phyloP scores from a whole-genome alignment of 2,888 invertebrate genomes.

The Caenorhabditis doughertyi region DNA sequence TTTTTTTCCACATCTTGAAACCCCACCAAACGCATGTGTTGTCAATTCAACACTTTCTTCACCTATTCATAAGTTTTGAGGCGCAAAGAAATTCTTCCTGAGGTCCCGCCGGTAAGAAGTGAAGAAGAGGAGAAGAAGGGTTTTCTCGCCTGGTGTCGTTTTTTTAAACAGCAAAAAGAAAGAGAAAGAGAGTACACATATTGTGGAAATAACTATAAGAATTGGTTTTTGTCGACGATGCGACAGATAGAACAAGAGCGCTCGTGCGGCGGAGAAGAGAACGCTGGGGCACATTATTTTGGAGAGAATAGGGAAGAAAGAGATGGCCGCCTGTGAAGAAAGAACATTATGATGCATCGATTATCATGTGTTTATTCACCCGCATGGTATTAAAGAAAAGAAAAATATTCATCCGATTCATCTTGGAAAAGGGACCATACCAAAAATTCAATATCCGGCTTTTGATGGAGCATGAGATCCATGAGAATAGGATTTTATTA shows the following conservation, averaged over 20 bases:
- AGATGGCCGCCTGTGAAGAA: slow-evolving; percentile 16
- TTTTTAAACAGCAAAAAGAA: slow-evolving; percentile 42
- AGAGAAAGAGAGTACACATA: slow-evolving; percentile 58
- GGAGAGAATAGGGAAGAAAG: slow-evolving; percentile 7
- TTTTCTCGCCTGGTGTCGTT: slow-evolving; percentile 45
- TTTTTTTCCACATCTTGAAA: slow-evolving; percentile 15
- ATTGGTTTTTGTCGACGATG: slow-evolving; percentile 52
- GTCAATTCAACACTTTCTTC: slow-evolving; percentile 63
- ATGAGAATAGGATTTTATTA: slow-evolving; percentile 14
- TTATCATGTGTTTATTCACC: slow-evolving; percentile 32
- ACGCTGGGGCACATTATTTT: slow-evolving; percentile 24
- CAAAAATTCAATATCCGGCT: slow-evolving; percentile 49
- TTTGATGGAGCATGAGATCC: slow-evolving; percentile 16
- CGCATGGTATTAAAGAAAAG: slow-evolving; percentile 7
- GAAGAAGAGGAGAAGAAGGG: slow-evolving; percentile 5
- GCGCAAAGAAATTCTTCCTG: slow-evolving; percentile 27
- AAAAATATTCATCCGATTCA: slow-evolving; percentile 6
- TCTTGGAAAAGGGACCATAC: slow-evolving; percentile 4
- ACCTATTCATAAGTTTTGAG: slow-evolving; percentile 61
- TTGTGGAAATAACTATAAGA: slow-evolving; percentile 62
- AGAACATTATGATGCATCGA: slow-evolving; percentile 16
- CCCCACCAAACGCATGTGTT: slow-evolving; percentile 50
- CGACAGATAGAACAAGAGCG: slow-evolving; percentile 49
- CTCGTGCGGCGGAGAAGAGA: slow-evolving; percentile 8
- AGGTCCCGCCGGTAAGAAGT: slow-evolving; percentile 30